Percentiles rank a stretch among this genome's conserved stretches.
Evolutionary conservation across 2,797 vertebrate species (phyloP).

Genomic region (Gallirallus australis): DNA sequence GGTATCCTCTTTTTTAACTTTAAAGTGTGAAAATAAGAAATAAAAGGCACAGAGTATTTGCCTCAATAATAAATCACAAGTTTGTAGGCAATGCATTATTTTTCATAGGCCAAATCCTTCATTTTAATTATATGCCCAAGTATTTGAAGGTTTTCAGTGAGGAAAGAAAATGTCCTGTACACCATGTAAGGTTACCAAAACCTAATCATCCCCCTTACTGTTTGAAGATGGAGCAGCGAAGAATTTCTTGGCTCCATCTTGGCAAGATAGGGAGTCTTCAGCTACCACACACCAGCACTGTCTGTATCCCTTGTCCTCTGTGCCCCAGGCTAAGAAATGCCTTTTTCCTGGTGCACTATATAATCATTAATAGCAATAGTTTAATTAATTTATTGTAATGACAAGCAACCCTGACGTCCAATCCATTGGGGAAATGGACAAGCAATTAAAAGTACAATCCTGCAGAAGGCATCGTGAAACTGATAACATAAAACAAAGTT

Average conservation of each 20-base stretch:
- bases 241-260: not conserved
- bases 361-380: not conserved
- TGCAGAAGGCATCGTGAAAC: not conserved
- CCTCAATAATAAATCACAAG: not conserved
- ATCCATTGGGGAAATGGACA: not conserved
- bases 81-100: not conserved
- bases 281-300: not conserved
- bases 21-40: not conserved
- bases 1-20: not conserved
- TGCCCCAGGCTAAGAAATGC: not conserved
- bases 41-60: not conserved
- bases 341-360: not conserved
- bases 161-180: not conserved
- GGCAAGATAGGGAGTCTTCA: not conserved
- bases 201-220: not conserved
- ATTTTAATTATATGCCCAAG: not conserved
- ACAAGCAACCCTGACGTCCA: not conserved
- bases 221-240: not conserved
- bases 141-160: not conserved
- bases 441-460: slow-evolving; percentile 29
- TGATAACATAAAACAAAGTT: not conserved
- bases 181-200: not conserved
- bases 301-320: not conserved
- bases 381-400: not conserved
- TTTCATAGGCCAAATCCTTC: not conserved